Evolutionary conservation across 2,797 vertebrate genomes (phyloP), one percentile per base, ranked within the genome.

Genomic region (Melanotaenia boesemani): DNA sequence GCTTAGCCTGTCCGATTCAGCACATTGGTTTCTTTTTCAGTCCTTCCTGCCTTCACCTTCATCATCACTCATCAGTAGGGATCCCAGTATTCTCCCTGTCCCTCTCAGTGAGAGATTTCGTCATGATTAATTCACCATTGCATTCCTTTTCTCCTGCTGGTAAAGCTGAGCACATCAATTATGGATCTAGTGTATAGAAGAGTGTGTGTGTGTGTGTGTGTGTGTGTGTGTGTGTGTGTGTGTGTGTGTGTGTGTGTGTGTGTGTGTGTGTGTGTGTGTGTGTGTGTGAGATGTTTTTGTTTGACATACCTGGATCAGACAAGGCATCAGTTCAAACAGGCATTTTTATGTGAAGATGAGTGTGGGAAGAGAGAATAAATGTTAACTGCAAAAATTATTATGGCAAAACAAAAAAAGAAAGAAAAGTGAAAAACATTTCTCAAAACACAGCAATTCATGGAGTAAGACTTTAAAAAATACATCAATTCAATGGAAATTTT

Each of bases 51-150:
- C 26, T 63, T 76, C 60, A 70, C 67, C 72, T 72, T 67, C 67
- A 64, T 65, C 77, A 76, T 86, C 63, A 12, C 70, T 79, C 79
- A 72, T 81, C 63, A 74, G 67, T 58, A 26, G 50, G 15, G 54
- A 55, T 46, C 15, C 13, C 36, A 37, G 63, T 26, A 58, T 41
- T 55, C 48, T 67, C 58, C 34, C 32, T 57, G 55, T 15, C 28
- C 36, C 11, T 58, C 68, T 41, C n/a, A 30, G 58, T 55, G 46
- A 84, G 69, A 74, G 75, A 70, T 56, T 16, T 30, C 56, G 58
- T 65, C 57, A 89, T 92, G 79, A 89, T 89, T 89, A 82, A 93
- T 93, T 91, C 74, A 89, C 71, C n/a, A 69, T 63, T 50, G 60
- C 60, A 70, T 79, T 86, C 74, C 70, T 81, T 67, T 59, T 39